Conservation (phyloP, 2,113 vertebrate genomes). For the Zosterops borbonicus region DNA sequence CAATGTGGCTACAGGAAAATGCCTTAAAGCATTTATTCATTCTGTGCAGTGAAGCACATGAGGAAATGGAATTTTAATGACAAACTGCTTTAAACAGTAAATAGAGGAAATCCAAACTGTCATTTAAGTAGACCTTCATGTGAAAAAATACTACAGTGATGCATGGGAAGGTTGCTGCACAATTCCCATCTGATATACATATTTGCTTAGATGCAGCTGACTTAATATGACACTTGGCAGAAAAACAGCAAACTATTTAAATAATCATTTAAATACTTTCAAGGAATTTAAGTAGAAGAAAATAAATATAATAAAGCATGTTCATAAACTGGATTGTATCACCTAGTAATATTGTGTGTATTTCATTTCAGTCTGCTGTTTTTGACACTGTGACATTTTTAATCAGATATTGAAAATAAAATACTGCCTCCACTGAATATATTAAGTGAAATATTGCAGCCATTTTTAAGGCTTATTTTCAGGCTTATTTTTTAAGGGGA, state of each 20-base stretch:
- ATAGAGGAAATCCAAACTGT: background rate
- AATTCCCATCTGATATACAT: background rate
- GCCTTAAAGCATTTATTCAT: background rate
- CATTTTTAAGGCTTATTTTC: background rate
- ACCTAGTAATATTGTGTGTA: background rate
- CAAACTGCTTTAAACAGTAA: background rate
- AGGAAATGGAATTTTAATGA: constrained; percentile 11
- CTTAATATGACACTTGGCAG: background rate
- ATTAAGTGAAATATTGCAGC: background rate
- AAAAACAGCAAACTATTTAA: background rate
- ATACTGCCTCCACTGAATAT: background rate
- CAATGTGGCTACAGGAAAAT: background rate
- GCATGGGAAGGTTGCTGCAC: background rate
- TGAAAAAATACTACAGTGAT: background rate
- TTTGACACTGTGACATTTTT: constrained; percentile 30
- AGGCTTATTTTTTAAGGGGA: background rate
- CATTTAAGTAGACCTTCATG: background rate
- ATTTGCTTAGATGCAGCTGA: background rate
- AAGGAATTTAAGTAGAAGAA: constrained; percentile 33
- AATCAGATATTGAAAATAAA: constrained; percentile 43
- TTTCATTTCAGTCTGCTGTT: constrained; percentile 41
- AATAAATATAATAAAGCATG: constrained; percentile 21
- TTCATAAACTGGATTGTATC: background rate
- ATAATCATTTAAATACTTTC: constrained; percentile 11
- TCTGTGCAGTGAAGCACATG: background rate